phyloP scores from a whole-genome alignment of 2,888 invertebrate genomes.

The Chloroclystis v-ata region DNA sequence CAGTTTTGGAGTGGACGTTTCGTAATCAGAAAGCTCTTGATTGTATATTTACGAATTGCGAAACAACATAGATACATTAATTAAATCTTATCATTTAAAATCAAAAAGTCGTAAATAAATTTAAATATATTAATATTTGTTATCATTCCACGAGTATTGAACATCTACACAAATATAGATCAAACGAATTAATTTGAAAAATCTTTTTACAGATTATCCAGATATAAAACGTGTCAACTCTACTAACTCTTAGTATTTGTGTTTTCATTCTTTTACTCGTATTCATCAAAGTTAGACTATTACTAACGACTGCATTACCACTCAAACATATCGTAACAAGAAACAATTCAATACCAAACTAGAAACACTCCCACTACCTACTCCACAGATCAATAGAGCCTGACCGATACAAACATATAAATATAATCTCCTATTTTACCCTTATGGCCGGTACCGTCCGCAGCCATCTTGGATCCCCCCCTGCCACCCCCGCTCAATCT shows the following conservation, averaged over 20 bases:
- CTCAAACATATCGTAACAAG: not conserved
- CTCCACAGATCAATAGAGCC: constrained; percentile 55
- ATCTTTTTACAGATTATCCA: no score
- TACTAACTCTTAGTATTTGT: no score
- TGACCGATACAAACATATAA: constrained; percentile 69
- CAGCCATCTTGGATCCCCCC: constrained; percentile 73
- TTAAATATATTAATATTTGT: no score
- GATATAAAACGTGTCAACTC: no score
- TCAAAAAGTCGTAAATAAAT: no score
- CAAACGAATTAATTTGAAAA: no score
- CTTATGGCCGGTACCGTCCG: constrained; percentile 75
- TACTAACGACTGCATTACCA: no score
- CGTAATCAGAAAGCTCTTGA: not conserved
- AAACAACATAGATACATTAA: not conserved
- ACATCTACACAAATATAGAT: no score
- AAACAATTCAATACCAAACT: not conserved
- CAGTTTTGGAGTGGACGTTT: constrained; percentile 1
- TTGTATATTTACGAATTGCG: not conserved
- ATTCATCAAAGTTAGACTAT: no score
- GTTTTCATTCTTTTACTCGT: no score
- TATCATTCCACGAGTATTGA: no score
- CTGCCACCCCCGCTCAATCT: constrained; percentile 68
- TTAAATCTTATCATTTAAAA: not conserved
- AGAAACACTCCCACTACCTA: constrained; percentile 1
- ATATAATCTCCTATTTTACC: constrained; percentile 73